Percentiles rank a stretch among this genome's conserved stretches.
These are phyloP conservation scores for Motacilla alba DNA, from an alignment of 2,113 vertebrate genomes.

Conservation along the genomic window DNA sequence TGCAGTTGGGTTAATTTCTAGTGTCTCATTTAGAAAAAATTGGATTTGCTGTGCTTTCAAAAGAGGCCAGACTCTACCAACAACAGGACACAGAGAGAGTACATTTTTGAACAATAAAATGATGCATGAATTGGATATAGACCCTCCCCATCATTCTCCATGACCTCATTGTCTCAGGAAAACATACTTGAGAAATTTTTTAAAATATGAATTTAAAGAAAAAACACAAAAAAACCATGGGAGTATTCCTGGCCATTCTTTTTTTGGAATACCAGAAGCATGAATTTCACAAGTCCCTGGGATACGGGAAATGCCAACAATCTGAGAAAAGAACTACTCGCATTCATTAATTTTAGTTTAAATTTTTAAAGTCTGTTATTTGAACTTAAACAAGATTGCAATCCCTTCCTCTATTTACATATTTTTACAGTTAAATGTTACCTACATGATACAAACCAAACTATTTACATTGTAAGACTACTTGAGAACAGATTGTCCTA, in stretches of 20 bases:
- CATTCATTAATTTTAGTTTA: neutral
- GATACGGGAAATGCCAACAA: neutral
- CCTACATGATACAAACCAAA: neutral
- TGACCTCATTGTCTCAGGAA: neutral
- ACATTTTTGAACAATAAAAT: neutral
- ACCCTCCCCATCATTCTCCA: neutral
- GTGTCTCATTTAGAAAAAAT: neutral
- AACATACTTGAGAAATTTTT: neutral
- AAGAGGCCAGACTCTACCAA: neutral
- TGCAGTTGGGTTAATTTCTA: neutral
- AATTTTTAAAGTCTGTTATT: neutral
- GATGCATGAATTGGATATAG: neutral
- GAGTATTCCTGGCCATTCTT: neutral
- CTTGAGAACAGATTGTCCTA: neutral
- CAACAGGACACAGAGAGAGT: neutral
- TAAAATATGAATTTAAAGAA: neutral
- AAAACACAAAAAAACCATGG: accelerated
- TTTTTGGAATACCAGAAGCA: neutral
- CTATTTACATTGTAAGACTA: neutral
- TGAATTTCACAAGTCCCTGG: neutral
- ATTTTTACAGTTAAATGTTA: neutral
- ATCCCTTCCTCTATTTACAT: neutral
- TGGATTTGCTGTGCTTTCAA: neutral
- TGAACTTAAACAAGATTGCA: neutral
- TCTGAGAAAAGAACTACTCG: neutral